These are phyloP conservation scores for Acanthopagrus latus DNA, from an alignment of 2,797 vertebrate species.

Conservation along the genomic window DNA sequence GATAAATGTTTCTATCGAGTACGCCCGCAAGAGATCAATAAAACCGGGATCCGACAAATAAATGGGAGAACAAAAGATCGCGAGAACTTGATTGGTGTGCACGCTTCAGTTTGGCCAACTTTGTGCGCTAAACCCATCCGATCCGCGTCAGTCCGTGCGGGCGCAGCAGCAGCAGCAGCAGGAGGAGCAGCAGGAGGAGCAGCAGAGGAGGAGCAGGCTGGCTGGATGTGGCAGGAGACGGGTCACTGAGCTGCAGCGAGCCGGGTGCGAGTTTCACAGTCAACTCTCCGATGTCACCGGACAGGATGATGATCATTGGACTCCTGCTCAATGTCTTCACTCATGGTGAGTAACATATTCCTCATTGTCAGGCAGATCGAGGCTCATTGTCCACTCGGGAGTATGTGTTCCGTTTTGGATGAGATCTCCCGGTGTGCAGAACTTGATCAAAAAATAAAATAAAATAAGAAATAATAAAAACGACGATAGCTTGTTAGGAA, in stretches of 20 bases:
- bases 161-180: slow-evolving; percentile 26
- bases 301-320: slow-evolving; percentile 82
- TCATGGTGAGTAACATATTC: slow-evolving; percentile 61
- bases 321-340: slow-evolving; percentile 79
- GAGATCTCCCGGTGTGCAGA: neutral
- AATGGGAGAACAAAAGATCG: slow-evolving; percentile 63
- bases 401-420: neutral
- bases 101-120: slow-evolving; percentile 73
- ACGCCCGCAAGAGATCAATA: slow-evolving; percentile 3
- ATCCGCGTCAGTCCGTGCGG: slow-evolving; percentile 39
- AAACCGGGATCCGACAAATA: slow-evolving; percentile 33
- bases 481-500: neutral
- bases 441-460: neutral
- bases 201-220: slow-evolving; percentile 34
- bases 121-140: slow-evolving; percentile 53
- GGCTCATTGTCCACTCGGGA: neutral
- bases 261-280: slow-evolving; percentile 54
- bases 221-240: slow-evolving; percentile 77
- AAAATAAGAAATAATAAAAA: neutral
- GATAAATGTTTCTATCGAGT: neutral
- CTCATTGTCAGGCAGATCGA: neutral
- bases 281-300: slow-evolving; percentile 72
- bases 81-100: slow-evolving; percentile 60
- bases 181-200: slow-evolving; percentile 8
- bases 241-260: slow-evolving; percentile 70